Evolutionary conservation across 2,888 invertebrate genomes (phyloP).

Genomic region (Caradrina clavipalpis): DNA sequence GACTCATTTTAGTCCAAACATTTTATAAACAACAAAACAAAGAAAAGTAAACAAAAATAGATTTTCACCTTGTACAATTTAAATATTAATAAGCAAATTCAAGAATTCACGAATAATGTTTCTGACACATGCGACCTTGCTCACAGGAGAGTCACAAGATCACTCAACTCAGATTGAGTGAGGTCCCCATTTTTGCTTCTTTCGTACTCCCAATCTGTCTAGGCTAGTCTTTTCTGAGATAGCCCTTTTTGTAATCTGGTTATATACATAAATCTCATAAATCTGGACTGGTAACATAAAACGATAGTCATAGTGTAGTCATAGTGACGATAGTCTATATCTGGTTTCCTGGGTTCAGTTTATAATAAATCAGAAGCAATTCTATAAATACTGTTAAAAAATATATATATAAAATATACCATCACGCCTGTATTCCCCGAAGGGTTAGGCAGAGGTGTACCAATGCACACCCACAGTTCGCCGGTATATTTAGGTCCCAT

Average conservation of each 20-base stretch:
- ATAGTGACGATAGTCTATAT: too few species aligned
- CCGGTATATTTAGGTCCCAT: too few species aligned
- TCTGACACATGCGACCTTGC: constrained; percentile 39
- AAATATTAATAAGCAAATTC: constrained; percentile 31
- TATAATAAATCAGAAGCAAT: too few species aligned
- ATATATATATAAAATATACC: too few species aligned
- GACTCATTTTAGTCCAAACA: too few species aligned
- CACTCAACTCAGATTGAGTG: constrained; percentile 50
- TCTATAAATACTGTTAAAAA: too few species aligned
- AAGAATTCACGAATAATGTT: constrained; percentile 15
- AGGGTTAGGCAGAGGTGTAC: too few species aligned
- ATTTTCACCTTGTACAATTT: constrained; percentile 20
- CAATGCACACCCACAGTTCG: too few species aligned
- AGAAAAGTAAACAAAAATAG: not conserved
- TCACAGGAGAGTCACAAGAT: constrained; percentile 30
- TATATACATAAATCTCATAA: constrained; percentile 40
- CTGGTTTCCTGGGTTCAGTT: too few species aligned
- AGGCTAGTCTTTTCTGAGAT: constrained; percentile 10
- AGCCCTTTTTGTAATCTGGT: constrained; percentile 27
- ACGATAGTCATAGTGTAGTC: not conserved
- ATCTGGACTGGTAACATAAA: not conserved
- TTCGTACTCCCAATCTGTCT: constrained; percentile 25
- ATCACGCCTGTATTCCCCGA: too few species aligned
- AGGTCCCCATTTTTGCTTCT: constrained; percentile 28
- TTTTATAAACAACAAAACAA: not conserved